These are phyloP conservation scores for Tanytarsus gracilentus DNA, from an alignment of 2,888 invertebrate species.

Conservation along the genomic window DNA sequence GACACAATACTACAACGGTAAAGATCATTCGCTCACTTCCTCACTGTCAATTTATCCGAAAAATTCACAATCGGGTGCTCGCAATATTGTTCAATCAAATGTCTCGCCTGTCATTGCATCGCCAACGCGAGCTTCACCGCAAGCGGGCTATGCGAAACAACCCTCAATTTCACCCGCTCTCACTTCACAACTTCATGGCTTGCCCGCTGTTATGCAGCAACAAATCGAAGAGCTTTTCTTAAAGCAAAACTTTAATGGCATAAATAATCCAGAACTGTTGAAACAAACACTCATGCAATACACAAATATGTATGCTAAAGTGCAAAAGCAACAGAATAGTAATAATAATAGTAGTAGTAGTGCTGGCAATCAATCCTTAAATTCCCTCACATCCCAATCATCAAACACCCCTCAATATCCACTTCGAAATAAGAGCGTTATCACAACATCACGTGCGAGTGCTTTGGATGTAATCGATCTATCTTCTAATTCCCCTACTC, in stretches of 20 bases:
- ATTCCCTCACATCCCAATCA: neutral
- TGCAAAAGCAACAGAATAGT: slow-evolving; percentile 14
- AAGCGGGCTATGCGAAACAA: slow-evolving; percentile 17
- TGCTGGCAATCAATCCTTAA: slow-evolving; percentile 31
- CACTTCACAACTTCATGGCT: slow-evolving; percentile 3
- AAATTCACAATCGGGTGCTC: slow-evolving; percentile 18
- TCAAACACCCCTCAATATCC: slow-evolving; percentile 2
- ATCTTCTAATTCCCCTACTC: slow-evolving; percentile 38
- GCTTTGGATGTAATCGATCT: slow-evolving; percentile 47
- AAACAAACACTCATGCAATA: slow-evolving; percentile 22
- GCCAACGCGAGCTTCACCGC: slow-evolving; percentile 20
- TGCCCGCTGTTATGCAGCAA: slow-evolving; percentile 23
- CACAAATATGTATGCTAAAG: slow-evolving; percentile 15
- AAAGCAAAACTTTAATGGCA: slow-evolving; percentile 4
- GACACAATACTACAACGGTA: slow-evolving; percentile 20
- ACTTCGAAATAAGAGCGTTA: slow-evolving; percentile 30
- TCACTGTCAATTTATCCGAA: slow-evolving; percentile 27
- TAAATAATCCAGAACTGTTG: slow-evolving; percentile 11
- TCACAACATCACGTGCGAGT: slow-evolving; percentile 33
- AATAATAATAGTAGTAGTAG: neutral
- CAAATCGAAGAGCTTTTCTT: slow-evolving; percentile 18
- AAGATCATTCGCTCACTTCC: slow-evolving; percentile 14
- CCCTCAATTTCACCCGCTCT: slow-evolving; percentile 24
- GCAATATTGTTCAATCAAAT: slow-evolving; percentile 5
- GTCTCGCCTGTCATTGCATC: slow-evolving; percentile 24